phyloP scores from a whole-genome alignment of 2,797 vertebrate genomes.

The Silurus aristotelis region DNA sequence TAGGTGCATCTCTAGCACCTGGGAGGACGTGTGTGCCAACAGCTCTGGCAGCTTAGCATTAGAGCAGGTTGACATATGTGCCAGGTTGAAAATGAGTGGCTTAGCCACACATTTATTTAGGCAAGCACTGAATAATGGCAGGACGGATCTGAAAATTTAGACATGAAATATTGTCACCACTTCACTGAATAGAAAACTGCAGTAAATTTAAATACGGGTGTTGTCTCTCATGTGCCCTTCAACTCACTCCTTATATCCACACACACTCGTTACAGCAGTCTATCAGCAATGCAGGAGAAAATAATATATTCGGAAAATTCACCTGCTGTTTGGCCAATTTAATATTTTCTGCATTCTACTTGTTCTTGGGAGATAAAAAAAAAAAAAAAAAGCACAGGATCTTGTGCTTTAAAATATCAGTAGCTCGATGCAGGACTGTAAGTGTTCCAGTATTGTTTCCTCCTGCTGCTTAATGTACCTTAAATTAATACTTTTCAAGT shows the following conservation, averaged over 20 bases:
- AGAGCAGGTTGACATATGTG: slow-evolving; percentile 31
- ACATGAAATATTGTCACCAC: slow-evolving; percentile 3
- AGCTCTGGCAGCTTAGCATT: slow-evolving; percentile 24
- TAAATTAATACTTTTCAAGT: no score
- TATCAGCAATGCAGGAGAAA: background rate
- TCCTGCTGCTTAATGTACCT: no score
- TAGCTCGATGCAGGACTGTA: slow-evolving; percentile 33
- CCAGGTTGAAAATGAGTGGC: slow-evolving; percentile 31
- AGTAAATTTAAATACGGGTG: slow-evolving; percentile 15
- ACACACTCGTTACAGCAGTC: slow-evolving; percentile 10
- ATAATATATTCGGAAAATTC: slow-evolving; percentile 30
- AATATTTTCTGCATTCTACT: slow-evolving; percentile 13
- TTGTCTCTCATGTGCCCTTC: slow-evolving; percentile 4
- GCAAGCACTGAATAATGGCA: slow-evolving; percentile 19
- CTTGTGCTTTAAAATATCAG: slow-evolving; percentile 27
- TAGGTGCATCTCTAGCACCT: slow-evolving; percentile 36
- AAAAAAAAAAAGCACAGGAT: slow-evolving; percentile 26
- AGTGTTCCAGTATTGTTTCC: slow-evolving; percentile 32
- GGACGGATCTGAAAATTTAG: slow-evolving; percentile 13
- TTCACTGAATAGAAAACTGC: background rate
- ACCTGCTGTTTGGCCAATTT: slow-evolving; percentile 31
- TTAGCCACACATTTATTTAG: slow-evolving; percentile 40
- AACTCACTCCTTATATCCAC: background rate
- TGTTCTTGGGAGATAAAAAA: slow-evolving; percentile 1
- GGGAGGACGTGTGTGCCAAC: slow-evolving; percentile 30